Conservation (phyloP, 2,888 invertebrate species). For the Lepidocyrtoides sp. region DNA sequence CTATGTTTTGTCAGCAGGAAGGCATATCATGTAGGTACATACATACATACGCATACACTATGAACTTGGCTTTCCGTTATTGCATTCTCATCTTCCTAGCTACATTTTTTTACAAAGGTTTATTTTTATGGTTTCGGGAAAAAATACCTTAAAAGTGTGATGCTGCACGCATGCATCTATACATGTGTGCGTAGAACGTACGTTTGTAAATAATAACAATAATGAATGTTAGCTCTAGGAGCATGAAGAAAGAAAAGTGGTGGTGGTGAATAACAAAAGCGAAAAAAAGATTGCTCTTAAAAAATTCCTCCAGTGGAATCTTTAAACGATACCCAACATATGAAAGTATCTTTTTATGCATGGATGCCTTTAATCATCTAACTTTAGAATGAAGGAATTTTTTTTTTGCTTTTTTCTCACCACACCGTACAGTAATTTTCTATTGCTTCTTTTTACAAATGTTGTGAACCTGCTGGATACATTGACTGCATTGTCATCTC, state of each 20-base stretch:
- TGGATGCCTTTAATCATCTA: neutral
- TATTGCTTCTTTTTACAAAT: constrained; percentile 32
- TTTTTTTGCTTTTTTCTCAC: constrained; percentile 32
- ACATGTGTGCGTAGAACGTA: too few relatives aligned
- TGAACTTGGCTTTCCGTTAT: neutral
- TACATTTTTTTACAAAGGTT: neutral
- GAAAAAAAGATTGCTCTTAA: neutral
- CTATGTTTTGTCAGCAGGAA: constrained; percentile 84
- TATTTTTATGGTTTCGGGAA: constrained; percentile 51
- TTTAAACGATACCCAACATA: too few relatives aligned
- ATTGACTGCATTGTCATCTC: constrained; percentile 70
- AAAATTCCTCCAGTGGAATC: constrained; percentile 28
- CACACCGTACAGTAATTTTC: neutral
- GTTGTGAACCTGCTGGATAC: constrained; percentile 74
- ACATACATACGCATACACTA: neutral
- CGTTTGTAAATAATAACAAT: neutral
- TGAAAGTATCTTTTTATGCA: too few relatives aligned
- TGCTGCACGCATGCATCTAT: neutral
- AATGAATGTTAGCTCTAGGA: constrained; percentile 16
- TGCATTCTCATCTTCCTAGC: neutral
- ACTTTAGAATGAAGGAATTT: neutral
- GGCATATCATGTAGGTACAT: constrained; percentile 37
- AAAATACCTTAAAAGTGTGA: constrained; percentile 46
- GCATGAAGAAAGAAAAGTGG: constrained; percentile 10
- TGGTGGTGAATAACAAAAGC: constrained; percentile 30